Evolutionary conservation across 2,888 invertebrate species (phyloP).

Genomic region (Aporophyla nigra): DNA sequence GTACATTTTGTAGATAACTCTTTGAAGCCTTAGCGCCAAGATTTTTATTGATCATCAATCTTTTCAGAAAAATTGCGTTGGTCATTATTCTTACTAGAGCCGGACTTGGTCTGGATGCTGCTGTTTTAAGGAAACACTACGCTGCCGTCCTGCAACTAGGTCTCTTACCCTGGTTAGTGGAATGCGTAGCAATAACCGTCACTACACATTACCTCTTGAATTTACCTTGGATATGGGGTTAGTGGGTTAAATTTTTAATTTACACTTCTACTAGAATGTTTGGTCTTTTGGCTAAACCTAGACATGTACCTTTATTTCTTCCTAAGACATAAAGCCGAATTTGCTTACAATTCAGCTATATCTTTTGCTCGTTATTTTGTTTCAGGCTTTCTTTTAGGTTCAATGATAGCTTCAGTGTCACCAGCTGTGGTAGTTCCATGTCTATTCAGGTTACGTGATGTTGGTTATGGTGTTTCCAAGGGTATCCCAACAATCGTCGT

Average conservation of each 20-base stretch:
- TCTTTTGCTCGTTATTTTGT: neutral
- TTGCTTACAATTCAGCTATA: neutral
- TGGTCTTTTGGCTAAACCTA: neutral
- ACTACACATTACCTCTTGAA: conserved; percentile 92
- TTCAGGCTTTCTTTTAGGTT: conserved; percentile 93
- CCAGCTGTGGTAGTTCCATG: conserved; percentile 98
- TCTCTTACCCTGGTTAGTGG: conserved; percentile 94
- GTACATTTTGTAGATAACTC: neutral
- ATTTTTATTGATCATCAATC: neutral
- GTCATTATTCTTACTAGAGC: conserved; percentile 96
- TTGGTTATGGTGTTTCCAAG: conserved; percentile 95
- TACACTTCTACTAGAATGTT: neutral
- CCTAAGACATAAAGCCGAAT: neutral
- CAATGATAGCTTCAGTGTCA: conserved; percentile 96
- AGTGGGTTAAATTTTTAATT: conserved; percentile 38
- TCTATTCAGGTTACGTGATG: conserved; percentile 93
- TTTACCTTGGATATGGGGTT: conserved; percentile 95
- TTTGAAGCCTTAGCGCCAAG: neutral
- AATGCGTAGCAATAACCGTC: conserved; percentile 92
- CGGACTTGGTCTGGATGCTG: conserved; percentile 95
- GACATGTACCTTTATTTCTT: neutral
- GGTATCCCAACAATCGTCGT: conserved; percentile 97
- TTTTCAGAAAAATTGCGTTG: conserved; percentile 94
- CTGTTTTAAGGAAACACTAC: conserved; percentile 93
- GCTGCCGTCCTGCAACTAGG: conserved; percentile 94